phyloP scores from a whole-genome alignment of 1,140 invertebrate genomes.

The Scaptomyza montana region DNA sequence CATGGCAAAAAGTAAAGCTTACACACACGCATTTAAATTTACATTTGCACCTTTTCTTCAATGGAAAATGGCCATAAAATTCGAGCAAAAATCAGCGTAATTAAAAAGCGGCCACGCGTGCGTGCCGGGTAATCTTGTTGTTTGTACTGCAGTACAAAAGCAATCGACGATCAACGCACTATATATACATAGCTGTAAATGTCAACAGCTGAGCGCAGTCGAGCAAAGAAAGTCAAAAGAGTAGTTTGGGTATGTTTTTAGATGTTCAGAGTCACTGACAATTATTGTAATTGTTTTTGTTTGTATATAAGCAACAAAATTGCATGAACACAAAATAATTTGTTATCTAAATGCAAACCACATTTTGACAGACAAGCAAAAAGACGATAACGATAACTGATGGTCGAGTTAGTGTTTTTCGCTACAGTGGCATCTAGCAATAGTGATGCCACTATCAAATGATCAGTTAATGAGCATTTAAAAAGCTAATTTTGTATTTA shows the following conservation, averaged over 20 bases:
- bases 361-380: background rate
- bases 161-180: background rate
- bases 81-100: conserved; percentile 21
- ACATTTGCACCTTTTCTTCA: conserved; percentile 35
- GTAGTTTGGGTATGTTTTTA: background rate
- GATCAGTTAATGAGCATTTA: too few species aligned
- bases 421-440: background rate
- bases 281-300: conserved; percentile 36
- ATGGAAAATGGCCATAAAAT: conserved; percentile 55
- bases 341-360: conserved; percentile 30
- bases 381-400: conserved; percentile 22
- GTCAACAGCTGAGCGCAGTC: background rate
- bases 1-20: conserved; percentile 3
- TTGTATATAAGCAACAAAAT: conserved; percentile 16
- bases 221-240: background rate
- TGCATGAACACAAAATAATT: background rate
- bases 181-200: background rate
- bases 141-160: background rate
- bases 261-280: background rate
- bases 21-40: background rate
- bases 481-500: too few species aligned
- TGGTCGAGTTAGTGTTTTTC: conserved; percentile 16
- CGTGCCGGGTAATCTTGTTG: conserved; percentile 29
- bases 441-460: background rate
- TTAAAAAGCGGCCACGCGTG: conserved; percentile 42